A percentile compares a stretch with the other conserved stretches of the same genome.
phyloP scores from a whole-genome alignment of 1,140 invertebrate genomes.

The Littorina saxatilis region DNA sequence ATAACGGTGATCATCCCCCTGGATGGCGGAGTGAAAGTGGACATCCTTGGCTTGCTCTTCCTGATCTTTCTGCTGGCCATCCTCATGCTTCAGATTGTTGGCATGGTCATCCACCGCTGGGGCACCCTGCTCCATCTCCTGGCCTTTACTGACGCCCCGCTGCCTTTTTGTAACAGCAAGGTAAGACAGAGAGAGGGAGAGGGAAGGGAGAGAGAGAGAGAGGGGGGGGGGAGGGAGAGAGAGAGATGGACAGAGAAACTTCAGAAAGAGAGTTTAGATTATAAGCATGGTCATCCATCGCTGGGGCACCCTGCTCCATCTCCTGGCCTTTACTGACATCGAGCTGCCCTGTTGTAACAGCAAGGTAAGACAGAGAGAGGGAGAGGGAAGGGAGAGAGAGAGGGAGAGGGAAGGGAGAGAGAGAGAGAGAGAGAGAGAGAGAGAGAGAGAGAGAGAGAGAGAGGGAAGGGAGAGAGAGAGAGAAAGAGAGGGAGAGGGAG shows the following conservation, averaged over 20 bases:
- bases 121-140: conserved; percentile 98
- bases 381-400: no score
- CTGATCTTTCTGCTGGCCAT: conserved; percentile 86
- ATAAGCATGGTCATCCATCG: conserved; percentile 76
- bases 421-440: no score
- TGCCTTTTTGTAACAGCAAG: not conserved
- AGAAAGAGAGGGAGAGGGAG: no score
- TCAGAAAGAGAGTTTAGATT: conserved; percentile 30
- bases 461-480: no score
- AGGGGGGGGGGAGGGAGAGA: not conserved
- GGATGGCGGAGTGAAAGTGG: conserved; percentile 47
- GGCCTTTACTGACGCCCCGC: conserved; percentile 87
- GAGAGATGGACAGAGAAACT: no score
- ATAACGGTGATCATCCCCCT: not conserved
- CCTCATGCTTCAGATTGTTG: conserved; percentile 79
- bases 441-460: no score
- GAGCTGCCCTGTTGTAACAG: no score
- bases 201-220: not conserved
- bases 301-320: conserved; percentile 97
- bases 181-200: not conserved
- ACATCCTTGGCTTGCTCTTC: conserved; percentile 54
- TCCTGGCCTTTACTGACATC: conserved; percentile 97
- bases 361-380: not conserved
- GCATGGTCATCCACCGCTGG: conserved; percentile 81
- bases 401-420: no score